Percentiles rank a stretch among this genome's conserved stretches.
Conservation (phyloP, 2,113 vertebrate species). For the Sinocyclocheilus maitianheensis region DNA sequence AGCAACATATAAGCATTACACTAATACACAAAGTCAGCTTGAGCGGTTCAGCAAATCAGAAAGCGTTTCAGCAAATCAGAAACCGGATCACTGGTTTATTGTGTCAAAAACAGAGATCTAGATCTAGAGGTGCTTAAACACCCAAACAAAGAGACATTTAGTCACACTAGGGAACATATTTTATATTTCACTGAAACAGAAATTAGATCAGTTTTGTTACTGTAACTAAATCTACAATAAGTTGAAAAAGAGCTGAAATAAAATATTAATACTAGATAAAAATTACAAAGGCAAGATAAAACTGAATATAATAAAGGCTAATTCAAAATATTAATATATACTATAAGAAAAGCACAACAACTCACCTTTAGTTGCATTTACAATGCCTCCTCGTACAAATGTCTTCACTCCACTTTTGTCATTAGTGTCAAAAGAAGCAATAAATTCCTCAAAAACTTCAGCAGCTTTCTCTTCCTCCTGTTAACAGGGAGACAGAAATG, state of each 20-base stretch:
- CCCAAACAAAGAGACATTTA: background rate
- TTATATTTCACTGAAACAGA: background rate
- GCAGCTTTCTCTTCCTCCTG: slow-evolving; percentile 82
- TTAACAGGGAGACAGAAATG: slow-evolving; percentile 22
- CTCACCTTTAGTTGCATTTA: slow-evolving; percentile 80
- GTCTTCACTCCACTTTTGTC: slow-evolving; percentile 75
- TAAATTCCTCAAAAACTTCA: slow-evolving; percentile 82
- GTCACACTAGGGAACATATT: background rate
- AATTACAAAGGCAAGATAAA: background rate
- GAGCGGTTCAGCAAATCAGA: background rate
- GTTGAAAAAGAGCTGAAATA: background rate
- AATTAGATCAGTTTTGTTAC: background rate
- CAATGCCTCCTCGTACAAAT: slow-evolving; percentile 81
- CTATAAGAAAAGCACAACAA: too few species aligned
- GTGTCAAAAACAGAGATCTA: background rate
- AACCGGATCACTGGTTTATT: background rate
- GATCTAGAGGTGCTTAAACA: background rate
- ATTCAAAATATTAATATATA: background rate
- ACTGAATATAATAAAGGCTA: background rate
- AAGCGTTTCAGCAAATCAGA: background rate
- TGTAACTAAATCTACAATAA: background rate
- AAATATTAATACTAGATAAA: background rate
- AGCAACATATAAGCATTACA: background rate
- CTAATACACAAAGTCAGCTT: background rate
- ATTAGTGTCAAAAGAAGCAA: slow-evolving; percentile 78